Base-by-base conservation (phyloP, 1,140 invertebrate genomes). In the Tetramorium parvispinum region DNA sequence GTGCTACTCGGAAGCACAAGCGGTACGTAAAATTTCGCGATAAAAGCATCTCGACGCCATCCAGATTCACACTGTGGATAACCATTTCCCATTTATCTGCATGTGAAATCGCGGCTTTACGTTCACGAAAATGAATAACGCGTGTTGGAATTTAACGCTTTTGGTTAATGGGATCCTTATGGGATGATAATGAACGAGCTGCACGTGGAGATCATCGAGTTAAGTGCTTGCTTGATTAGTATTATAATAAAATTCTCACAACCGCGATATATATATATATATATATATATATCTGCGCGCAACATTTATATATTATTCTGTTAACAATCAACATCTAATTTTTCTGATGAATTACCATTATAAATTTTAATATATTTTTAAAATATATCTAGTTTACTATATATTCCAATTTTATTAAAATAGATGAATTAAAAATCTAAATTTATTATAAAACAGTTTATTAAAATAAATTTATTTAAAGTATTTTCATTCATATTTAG, bases 21-120 rank as follows among this genome's bases (percentile, higher is more conserved):
- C 68, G 82, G 81, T 70, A 78, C 13, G 49, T 71, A 61, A 85
- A 88, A 66, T 73, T 88, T 85, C n/a, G 49, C 40, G 61, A 77
- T 70, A 87, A 83, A 87, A 57, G n/a, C 77, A 86, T 71, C n/a
- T 43, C 32, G 51, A 68, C 76, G 55, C 53, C 66, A 73, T 68
- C 43, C 37, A 43, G 49, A 88, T 85, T 55, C 40, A 57, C 4
- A 49, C 3, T 27, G 21, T 46, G 61, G 27, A 46, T 63, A 85
- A 57, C 51, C 21, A 71, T 10, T 78, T 87, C 86, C 10, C 63
- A 24, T 86, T 87, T 88, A 59, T 61, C 57, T 24, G 10, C 13
- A 24, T 13, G 10, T 46, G 37, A 55, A 27, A 81, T 81, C 37
- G 59, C 43, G 40, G 46, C 32, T 13, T 68, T 46, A 51, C 27